phyloP scores from a whole-genome alignment of 2,797 vertebrate species.

The Poeciliopsis paucimaculata region DNA sequence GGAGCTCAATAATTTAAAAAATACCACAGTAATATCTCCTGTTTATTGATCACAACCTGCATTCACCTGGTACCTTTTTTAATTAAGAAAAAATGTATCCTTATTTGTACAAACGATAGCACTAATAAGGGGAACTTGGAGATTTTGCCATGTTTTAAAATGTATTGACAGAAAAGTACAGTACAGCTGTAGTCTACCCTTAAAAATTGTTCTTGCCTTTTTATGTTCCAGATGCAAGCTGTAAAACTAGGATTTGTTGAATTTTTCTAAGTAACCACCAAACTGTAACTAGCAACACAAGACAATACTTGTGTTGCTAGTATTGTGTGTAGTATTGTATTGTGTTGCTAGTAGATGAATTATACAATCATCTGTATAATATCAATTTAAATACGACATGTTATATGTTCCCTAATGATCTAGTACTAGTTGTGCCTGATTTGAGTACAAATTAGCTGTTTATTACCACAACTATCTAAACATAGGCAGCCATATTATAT shows the following conservation, averaged over 20 bases:
- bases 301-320: not conserved
- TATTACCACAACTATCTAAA: not conserved
- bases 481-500: not conserved
- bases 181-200: not conserved
- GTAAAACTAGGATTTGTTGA: not conserved
- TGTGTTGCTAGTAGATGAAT: too few relatives aligned
- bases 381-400: not conserved
- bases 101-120: not conserved
- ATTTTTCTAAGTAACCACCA: not conserved
- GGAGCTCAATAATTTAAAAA: not conserved
- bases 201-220: not conserved
- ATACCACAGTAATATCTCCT: not conserved
- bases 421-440: not conserved
- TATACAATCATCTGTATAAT: not conserved
- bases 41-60: not conserved
- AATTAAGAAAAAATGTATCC: not conserved
- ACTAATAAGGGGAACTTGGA: not conserved
- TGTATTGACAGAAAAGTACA: not conserved
- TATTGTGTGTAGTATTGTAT: too few relatives aligned
- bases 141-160: not conserved
- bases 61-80: not conserved
- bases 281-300: not conserved
- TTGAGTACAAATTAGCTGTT: not conserved
- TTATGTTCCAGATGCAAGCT: not conserved
- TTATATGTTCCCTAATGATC: not conserved